Conservation (phyloP, 2,888 invertebrate genomes). For the Latheticus oryzae region DNA sequence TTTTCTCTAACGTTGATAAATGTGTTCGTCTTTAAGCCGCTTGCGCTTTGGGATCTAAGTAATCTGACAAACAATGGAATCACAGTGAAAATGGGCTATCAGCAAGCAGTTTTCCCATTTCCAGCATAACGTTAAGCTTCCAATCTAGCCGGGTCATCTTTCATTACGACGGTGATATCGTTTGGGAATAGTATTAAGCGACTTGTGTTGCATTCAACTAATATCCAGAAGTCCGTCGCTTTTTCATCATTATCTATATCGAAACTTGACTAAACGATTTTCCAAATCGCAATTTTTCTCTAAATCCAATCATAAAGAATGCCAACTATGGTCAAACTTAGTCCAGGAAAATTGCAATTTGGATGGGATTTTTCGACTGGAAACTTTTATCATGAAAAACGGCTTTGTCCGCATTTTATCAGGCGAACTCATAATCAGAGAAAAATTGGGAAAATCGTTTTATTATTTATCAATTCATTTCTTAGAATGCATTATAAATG, state of each 20-base stretch:
- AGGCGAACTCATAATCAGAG: too few relatives aligned
- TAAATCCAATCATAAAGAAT: conserved; percentile 13
- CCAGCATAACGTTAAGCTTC: conserved; percentile 57
- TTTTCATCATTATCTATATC: conserved; percentile 24
- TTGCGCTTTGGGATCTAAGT: conserved; percentile 53
- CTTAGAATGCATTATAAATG: too few relatives aligned
- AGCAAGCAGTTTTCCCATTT: conserved; percentile 59
- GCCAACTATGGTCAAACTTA: conserved; percentile 41
- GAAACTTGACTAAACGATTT: conserved; percentile 11
- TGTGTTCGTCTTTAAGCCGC: conserved; percentile 47
- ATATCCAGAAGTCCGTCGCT: conserved; percentile 31
- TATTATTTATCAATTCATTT: too few relatives aligned
- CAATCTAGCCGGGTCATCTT: conserved; percentile 61
- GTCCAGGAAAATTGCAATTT: conserved; percentile 47
- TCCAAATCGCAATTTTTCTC: conserved; percentile 9
- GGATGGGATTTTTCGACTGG: conserved; percentile 48
- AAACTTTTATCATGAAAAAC: conserved; percentile 52
- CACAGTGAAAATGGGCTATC: conserved; percentile 60
- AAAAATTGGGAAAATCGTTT: conserved; percentile 11
- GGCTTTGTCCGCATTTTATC: conserved; percentile 43
- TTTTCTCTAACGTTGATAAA: conserved; percentile 52
- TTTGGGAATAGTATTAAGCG: conserved; percentile 41
- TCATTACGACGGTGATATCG: conserved; percentile 43
- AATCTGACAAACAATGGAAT: conserved; percentile 62
- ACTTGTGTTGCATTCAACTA: conserved; percentile 15